These are phyloP conservation scores for Drosophila littoralis DNA, from an alignment of 1,140 invertebrate species.

Conservation along the genomic window DNA sequence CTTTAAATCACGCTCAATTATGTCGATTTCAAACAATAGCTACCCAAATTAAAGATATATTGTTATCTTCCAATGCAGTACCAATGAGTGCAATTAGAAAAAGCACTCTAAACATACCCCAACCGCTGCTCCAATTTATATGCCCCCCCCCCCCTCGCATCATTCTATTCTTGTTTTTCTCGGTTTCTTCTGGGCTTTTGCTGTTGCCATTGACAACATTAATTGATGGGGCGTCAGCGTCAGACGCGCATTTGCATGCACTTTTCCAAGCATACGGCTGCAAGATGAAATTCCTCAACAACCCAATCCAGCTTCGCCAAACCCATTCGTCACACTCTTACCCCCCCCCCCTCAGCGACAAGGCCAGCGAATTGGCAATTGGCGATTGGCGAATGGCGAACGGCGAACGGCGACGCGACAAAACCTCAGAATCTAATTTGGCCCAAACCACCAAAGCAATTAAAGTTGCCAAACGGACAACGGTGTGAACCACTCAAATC, in stretches of 20 bases:
- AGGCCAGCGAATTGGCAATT: slow-evolving; percentile 22
- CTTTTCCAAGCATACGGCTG: slow-evolving; percentile 18
- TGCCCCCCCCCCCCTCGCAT: too few species aligned
- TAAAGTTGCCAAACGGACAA: slow-evolving; percentile 75
- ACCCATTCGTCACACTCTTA: not conserved
- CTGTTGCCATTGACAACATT: slow-evolving; percentile 57
- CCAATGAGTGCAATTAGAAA: too few species aligned
- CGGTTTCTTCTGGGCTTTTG: slow-evolving; percentile 22
- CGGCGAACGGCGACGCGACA: slow-evolving; percentile 65
- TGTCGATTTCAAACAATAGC: too few species aligned
- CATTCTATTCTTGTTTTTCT: not conserved
- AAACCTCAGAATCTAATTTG: slow-evolving; percentile 80
- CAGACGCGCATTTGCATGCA: slow-evolving; percentile 49
- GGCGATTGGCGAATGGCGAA: slow-evolving; percentile 29
- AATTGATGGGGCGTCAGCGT: slow-evolving; percentile 67
- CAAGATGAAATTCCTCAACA: slow-evolving; percentile 7
- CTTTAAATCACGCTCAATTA: too few species aligned
- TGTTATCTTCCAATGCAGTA: too few species aligned
- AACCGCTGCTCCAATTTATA: too few species aligned
- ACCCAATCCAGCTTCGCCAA: slow-evolving; percentile 5
- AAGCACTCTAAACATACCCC: not conserved
- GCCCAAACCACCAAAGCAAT: slow-evolving; percentile 82
- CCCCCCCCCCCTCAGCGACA: not conserved
- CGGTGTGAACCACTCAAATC: slow-evolving; percentile 31
- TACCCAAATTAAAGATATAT: too few species aligned